Conservation (phyloP, 2,797 vertebrate genomes). For the Acanthornis magna region DNA sequence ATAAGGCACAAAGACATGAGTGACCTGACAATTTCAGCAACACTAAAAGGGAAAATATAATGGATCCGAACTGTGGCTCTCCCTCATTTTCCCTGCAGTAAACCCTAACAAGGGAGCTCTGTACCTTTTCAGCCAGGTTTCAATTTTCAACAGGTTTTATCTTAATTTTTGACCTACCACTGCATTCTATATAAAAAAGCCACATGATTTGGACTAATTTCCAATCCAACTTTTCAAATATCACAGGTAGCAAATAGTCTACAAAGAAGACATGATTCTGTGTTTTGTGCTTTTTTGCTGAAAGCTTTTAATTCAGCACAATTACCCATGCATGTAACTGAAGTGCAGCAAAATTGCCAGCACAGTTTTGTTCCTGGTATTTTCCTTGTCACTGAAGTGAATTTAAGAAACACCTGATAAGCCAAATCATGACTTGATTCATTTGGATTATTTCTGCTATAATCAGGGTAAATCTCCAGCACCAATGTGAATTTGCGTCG, state of each 20-base stretch:
- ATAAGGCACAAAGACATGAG: accelerated
- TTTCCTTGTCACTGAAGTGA: not conserved
- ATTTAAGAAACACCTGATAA: not conserved
- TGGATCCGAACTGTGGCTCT: accelerated
- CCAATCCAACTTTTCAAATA: not conserved
- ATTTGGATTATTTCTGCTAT: not conserved
- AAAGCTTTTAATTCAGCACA: accelerated
- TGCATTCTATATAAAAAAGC: not conserved
- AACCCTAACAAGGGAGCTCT: not conserved
- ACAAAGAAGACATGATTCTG: not conserved
- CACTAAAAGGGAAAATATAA: accelerated
- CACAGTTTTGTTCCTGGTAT: accelerated
- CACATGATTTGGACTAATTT: not conserved
- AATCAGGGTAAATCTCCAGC: not conserved
- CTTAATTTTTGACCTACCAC: not conserved
- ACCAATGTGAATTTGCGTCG: accelerated
- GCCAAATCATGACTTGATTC: accelerated
- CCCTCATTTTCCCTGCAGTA: not conserved
- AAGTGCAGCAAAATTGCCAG: not conserved
- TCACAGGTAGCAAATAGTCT: not conserved
- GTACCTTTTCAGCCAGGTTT: not conserved
- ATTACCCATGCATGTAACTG: accelerated
- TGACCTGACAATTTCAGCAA: not conserved
- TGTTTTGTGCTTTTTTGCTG: not conserved
- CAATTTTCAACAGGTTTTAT: not conserved